A percentile compares a stretch with the other conserved stretches of the same genome.
Conservation (phyloP, 2,113 vertebrate species). For the Dasypus novemcinctus region DNA sequence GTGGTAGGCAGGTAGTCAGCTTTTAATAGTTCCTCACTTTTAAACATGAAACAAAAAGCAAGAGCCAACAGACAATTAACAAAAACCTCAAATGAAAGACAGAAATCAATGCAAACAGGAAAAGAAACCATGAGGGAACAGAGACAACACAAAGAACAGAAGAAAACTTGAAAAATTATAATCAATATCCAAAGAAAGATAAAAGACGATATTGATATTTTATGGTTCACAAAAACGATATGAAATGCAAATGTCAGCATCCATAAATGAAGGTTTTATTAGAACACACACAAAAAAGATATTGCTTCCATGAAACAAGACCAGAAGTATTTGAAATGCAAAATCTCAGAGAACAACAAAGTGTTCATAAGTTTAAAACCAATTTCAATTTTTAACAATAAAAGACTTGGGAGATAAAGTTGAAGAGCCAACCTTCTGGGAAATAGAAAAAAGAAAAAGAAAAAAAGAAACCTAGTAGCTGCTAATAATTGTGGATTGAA, state of each 20-base stretch:
- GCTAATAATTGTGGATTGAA: conserved; percentile 6
- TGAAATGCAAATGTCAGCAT: no score
- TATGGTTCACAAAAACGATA: no score
- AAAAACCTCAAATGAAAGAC: not conserved
- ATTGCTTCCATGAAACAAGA: conserved; percentile 15
- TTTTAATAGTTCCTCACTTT: not conserved
- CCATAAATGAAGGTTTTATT: no score
- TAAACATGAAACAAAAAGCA: not conserved
- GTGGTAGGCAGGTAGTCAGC: no score
- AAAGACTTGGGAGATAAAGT: not conserved
- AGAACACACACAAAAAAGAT: not conserved
- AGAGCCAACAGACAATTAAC: not conserved
- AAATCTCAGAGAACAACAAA: conserved; percentile 22
- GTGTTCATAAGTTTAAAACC: conserved; percentile 22
- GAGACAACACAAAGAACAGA: not conserved
- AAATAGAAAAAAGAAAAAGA: not conserved
- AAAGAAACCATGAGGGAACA: conserved; percentile 10
- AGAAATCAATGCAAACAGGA: conserved; percentile 35
- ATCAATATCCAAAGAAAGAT: not conserved
- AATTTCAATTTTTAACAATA: not conserved
- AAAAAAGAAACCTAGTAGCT: not conserved
- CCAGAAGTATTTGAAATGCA: not conserved
- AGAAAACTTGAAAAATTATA: not conserved
- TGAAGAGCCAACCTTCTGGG: not conserved
- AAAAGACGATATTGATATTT: not conserved